These are phyloP conservation scores for Cosmopolites sordidus DNA, from an alignment of 2,888 invertebrate genomes.

Conservation along the genomic window DNA sequence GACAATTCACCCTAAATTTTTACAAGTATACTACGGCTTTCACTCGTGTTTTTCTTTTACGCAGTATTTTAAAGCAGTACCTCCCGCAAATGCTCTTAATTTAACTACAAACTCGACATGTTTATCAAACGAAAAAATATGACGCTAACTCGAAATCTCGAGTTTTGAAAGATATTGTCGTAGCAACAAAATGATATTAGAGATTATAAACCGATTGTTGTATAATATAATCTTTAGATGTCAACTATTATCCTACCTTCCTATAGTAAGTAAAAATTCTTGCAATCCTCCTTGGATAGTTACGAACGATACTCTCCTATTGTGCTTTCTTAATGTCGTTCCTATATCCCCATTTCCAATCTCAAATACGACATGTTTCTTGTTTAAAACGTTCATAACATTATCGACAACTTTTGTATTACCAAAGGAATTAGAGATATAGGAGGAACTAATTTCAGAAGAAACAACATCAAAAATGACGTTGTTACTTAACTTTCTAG, in stretches of 20 bases:
- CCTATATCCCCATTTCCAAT: slow-evolving; percentile 2
- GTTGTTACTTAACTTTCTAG: slow-evolving; percentile 43
- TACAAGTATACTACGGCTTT: no score
- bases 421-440: background rate
- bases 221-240: background rate
- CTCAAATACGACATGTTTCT: background rate
- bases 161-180: no score
- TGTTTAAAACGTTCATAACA: background rate
- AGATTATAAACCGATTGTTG: no score
- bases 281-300: background rate
- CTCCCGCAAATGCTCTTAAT: no score
- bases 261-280: background rate
- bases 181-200: no score
- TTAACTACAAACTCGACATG: no score
- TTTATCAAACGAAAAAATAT: no score
- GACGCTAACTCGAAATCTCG: no score
- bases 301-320: background rate
- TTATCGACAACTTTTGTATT: background rate
- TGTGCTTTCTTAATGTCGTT: background rate
- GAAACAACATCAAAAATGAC: background rate
- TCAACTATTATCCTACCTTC: slow-evolving; percentile 6
- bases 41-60: no score
- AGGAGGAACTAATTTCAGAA: background rate
- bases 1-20: no score
- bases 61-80: no score